phyloP scores from a whole-genome alignment of 2,113 vertebrate species.

The Caloenas nicobarica region DNA sequence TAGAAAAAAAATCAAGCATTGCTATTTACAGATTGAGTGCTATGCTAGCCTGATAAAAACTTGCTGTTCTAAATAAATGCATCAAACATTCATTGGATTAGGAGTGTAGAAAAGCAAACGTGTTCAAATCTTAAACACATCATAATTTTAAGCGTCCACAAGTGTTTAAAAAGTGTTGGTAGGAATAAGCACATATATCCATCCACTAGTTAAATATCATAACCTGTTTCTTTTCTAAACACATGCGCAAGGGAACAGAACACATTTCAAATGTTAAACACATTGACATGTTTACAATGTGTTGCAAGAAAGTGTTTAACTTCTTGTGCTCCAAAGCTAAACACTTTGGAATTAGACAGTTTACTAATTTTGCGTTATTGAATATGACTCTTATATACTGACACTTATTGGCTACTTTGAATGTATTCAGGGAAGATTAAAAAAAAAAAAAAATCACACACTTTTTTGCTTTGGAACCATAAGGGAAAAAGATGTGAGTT shows the following conservation, averaged over 20 bases:
- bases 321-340: conserved; percentile 80
- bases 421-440: conserved; percentile 23
- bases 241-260: conserved; percentile 73
- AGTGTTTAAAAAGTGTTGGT: conserved; percentile 81
- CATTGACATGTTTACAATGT: conserved; percentile 88
- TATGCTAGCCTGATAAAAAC: conserved; percentile 35
- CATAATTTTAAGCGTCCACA: conserved; percentile 82
- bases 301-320: conserved; percentile 82
- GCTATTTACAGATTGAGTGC: conserved; percentile 4
- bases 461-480: neutral
- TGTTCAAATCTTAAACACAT: conserved; percentile 81
- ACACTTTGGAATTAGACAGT: conserved; percentile 79
- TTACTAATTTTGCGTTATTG: conserved; percentile 76
- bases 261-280: conserved; percentile 81
- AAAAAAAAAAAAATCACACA: neutral
- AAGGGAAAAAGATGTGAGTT: conserved; percentile 7
- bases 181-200: conserved; percentile 77
- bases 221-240: conserved; percentile 82
- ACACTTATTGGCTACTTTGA: conserved; percentile 61
- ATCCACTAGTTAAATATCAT: conserved; percentile 81
- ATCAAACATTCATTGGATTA: conserved; percentile 76
- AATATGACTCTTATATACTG: conserved; percentile 45
- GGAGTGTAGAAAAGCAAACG: conserved; percentile 79
- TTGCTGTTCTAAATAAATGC: conserved; percentile 59
- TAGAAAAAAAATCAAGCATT: neutral